Evolutionary conservation across 2,888 invertebrate species (phyloP).

Genomic region (Limulus polyphemus): DNA sequence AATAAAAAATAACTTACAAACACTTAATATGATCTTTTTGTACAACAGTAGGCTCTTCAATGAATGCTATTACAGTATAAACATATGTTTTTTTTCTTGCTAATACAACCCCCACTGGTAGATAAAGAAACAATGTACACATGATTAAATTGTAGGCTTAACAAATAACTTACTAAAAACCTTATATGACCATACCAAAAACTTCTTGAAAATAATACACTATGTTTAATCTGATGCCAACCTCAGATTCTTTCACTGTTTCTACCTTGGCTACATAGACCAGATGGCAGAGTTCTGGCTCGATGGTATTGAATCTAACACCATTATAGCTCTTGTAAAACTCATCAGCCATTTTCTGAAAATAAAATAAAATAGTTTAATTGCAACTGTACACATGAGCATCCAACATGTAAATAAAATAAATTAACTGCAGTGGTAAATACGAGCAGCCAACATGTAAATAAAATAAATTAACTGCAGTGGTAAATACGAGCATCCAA

Average conservation of each 20-base stretch:
- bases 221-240: not conserved
- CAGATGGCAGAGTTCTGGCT: constrained; percentile 81
- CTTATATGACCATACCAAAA: too few species aligned
- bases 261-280: constrained; percentile 92
- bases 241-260: constrained; percentile 55
- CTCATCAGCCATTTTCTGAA: constrained; percentile 65
- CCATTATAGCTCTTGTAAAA: constrained; percentile 91
- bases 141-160: too few species aligned
- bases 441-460: not conserved
- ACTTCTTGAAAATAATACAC: too few species aligned
- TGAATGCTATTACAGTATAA: not conserved
- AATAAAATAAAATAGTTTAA: constrained; percentile 10
- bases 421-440: not conserved
- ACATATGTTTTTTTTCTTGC: not conserved
- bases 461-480: not conserved
- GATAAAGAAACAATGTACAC: too few species aligned
- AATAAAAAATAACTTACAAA: constrained; percentile 2
- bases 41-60: not conserved
- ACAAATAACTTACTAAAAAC: too few species aligned
- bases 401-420: not conserved
- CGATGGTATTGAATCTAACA: constrained; percentile 79
- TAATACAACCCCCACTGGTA: too few species aligned
- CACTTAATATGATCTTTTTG: not conserved
- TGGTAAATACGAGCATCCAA: not conserved
- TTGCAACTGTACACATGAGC: not conserved